Evolutionary conservation across 37 sponge, comb jelly and placozoan genomes (phyloP), one percentile per base, ranked within the genome.

Genomic region (Crambe crambe): DNA sequence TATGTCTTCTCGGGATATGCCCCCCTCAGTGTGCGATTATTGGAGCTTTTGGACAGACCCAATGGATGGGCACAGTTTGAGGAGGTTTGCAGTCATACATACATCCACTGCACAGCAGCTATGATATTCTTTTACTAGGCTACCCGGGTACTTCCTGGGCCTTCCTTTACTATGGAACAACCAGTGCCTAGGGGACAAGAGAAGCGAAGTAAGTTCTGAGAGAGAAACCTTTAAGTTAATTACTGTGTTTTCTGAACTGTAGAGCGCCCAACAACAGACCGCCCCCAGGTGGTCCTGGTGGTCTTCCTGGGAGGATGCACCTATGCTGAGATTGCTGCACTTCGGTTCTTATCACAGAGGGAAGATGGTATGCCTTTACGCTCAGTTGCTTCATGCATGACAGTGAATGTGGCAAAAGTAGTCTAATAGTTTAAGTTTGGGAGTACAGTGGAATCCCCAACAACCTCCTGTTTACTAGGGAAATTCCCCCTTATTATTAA

Each of bases 1-100:
- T 99, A 96, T 54, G 90, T 86, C 56, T 89, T 91, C 80, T 96
- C 97, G 58, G 99, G 99, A 21, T 99, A 99, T 83, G 97, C 99
- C 72, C 99, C 99, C 12, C 86, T 96, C 39, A 94, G 92, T 72
- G 91, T 96, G 37, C 54, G 97, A 35, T 76, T 99, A 32, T 82
- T 90, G 22, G 94, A 99, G 47, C 82, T 87, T 41, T 10, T 87
- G n/a, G 68, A 81, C 32, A 91, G 63, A 69, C 87, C 83, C 25
- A 79, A 85, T 51, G 89, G 86, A 37, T 82, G 73, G 62, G 57
- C 27, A 1, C 70, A 35, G 4, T 64, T 83, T 41, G 94, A 94
- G 73, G 96, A 92, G 87, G 96, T 95, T 23, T 42, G 74, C 23
- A 17, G 39, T 17, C 68, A 68, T 20, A 68, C 68, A 68, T n/a